These are phyloP conservation scores for Drosophila infuscata DNA, from an alignment of 2,888 invertebrate species.

Conservation along the genomic window DNA sequence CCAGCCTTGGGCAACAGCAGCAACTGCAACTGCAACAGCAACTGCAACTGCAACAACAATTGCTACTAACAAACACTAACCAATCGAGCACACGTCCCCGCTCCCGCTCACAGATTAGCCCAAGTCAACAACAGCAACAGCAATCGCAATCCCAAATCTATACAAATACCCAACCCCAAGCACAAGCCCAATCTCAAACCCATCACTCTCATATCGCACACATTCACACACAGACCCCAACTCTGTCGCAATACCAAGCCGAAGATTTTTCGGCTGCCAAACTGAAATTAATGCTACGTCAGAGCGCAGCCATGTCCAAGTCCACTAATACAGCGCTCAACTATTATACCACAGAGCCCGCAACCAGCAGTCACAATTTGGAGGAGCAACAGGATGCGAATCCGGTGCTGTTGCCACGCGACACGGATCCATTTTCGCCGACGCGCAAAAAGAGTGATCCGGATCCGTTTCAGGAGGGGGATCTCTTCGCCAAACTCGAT, in stretches of 20 bases:
- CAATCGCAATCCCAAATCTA: conserved; percentile 16
- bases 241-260: conserved; percentile 32
- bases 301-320: conserved; percentile 47
- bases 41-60: conserved; percentile 29
- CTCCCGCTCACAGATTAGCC: conserved; percentile 46
- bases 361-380: conserved; percentile 29
- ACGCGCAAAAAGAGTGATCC: conserved; percentile 87
- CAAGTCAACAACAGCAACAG: conserved; percentile 23
- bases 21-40: conserved; percentile 34
- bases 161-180: neutral
- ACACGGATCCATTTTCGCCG: conserved; percentile 85
- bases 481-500: conserved; percentile 84
- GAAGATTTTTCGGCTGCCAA: conserved; percentile 69
- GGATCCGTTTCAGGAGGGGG: conserved; percentile 90
- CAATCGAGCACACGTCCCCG: conserved; percentile 18
- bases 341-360: conserved; percentile 79
- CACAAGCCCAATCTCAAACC: neutral
- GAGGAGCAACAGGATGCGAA: conserved; percentile 71
- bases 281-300: conserved; percentile 67
- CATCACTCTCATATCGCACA: conserved; percentile 24
- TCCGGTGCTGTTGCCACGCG: conserved; percentile 84
- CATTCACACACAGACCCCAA: conserved; percentile 25
- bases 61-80: conserved; percentile 46
- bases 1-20: conserved; percentile 51
- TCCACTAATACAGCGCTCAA: conserved; percentile 76